Base-by-base conservation (phyloP, 2,797 vertebrate genomes). In the Sebastes iracundus region DNA sequence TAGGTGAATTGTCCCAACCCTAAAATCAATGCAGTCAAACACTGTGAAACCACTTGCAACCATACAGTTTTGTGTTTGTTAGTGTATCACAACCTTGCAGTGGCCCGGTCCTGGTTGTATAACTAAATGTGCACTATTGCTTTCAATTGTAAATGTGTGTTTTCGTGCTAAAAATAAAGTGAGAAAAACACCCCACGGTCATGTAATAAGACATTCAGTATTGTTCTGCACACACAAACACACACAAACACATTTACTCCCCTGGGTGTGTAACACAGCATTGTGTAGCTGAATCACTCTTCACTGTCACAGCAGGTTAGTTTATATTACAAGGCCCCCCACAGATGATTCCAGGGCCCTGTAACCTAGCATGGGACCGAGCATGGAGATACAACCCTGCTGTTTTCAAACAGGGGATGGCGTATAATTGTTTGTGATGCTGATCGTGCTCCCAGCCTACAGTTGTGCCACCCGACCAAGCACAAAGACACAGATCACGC, bases 251-350 rank as follows among this genome's bases (percentile, higher is more conserved):
- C 76, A 79, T 79, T 66, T 32, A 11, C 77, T 90, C 87, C 82
- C 81, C 80, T 72, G 81, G 84, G 89, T 85, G 63, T 83, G 33
- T 73, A 90, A 74, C 75, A 69, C 87, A 84, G 85, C 78, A 74
- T 83, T 90, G 80, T 86, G 90, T 74, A 56, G 83, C 88, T 93
- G 92, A 94, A 87, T 92, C 90, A 89, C 88, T 90, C 90, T 60
- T 87, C 84, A 85, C 90, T 93, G 92, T 93, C 93, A 93, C 90
- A 93, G 93, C 87, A 90, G 91, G 92, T 94, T 93, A 94, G 86
- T 85, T 91, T 91, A 89, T 87, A 91, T 88, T 93, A 90, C 82
- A 88, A 68, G 80, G 30, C 88, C 74, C 87, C 90, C 91, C 27
- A 33, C 75, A 46, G 88, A 87, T 77, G 76, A 90, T 86, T 89